These are phyloP conservation scores for Bucco capensis DNA, from an alignment of 2,113 vertebrate genomes.

Conservation along the genomic window DNA sequence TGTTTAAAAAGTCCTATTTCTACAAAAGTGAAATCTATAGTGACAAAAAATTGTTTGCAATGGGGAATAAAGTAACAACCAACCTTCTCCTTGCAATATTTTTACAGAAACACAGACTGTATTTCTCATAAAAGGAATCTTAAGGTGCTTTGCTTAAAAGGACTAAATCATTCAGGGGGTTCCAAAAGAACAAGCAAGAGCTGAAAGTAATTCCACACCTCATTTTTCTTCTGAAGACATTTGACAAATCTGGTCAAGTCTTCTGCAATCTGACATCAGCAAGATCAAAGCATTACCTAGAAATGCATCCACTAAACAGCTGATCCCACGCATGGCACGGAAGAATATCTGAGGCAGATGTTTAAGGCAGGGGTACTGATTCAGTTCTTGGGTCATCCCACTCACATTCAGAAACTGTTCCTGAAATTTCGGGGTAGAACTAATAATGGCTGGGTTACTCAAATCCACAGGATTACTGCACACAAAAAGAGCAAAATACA, in stretches of 20 bases:
- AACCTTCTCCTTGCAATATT: background rate
- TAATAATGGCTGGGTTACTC: slow-evolving; percentile 93
- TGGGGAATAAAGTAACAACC: background rate
- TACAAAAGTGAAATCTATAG: background rate
- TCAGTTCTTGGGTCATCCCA: slow-evolving; percentile 89
- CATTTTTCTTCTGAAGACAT: background rate
- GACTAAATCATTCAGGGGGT: background rate
- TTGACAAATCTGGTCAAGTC: accelerated
- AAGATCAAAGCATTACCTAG: slow-evolving; percentile 80
- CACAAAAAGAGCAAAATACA: background rate
- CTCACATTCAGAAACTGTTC: slow-evolving; percentile 93
- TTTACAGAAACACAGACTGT: background rate
- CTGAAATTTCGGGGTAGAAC: slow-evolving; percentile 97
- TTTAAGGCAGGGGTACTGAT: slow-evolving; percentile 93
- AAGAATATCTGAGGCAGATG: slow-evolving; percentile 97
- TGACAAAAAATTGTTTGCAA: background rate
- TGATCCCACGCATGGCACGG: slow-evolving; percentile 94
- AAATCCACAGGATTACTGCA: slow-evolving; percentile 94
- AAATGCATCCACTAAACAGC: slow-evolving; percentile 94
- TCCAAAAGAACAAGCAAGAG: background rate
- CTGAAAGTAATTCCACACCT: background rate
- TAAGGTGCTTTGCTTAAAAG: background rate
- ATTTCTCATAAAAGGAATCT: background rate
- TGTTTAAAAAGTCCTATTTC: background rate
- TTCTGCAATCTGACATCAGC: background rate